Evolutionary conservation across 2,888 invertebrate genomes (phyloP).

Genomic region (Belgica antarctica): DNA sequence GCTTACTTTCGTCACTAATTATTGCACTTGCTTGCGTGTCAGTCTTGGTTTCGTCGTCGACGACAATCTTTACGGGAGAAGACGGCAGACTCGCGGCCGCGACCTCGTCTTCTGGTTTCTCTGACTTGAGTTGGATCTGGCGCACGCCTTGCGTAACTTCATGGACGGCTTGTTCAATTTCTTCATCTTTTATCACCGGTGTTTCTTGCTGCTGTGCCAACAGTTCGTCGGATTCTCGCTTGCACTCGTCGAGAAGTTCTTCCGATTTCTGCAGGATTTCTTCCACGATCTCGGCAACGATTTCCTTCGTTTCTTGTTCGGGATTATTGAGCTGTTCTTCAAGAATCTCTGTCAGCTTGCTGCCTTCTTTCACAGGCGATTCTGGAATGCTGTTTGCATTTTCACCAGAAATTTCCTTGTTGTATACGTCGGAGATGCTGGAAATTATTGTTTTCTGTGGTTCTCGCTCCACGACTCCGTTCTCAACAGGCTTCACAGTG

Average conservation of each 20-base stretch:
- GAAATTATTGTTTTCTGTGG: conserved; percentile 46
- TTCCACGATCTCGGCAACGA: conserved; percentile 58
- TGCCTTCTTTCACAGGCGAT: conserved; percentile 47
- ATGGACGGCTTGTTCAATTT: conserved; percentile 58
- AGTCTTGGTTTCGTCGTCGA: conserved; percentile 38
- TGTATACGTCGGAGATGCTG: conserved; percentile 55
- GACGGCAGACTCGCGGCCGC: conserved; percentile 26
- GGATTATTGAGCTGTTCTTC: conserved; percentile 46
- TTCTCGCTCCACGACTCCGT: conserved; percentile 9
- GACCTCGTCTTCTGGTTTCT: conserved; percentile 50
- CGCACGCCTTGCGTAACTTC: conserved; percentile 58
- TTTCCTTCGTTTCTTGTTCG: conserved; percentile 52
- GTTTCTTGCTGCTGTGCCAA: conserved; percentile 47
- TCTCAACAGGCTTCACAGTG: conserved; percentile 29
- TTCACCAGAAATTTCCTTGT: conserved; percentile 54
- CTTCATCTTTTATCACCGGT: conserved; percentile 58
- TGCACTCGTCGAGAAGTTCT: conserved; percentile 56
- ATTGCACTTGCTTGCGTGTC: conserved; percentile 45
- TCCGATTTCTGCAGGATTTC: conserved; percentile 58
- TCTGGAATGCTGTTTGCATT: background rate
- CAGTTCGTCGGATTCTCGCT: conserved; percentile 47
- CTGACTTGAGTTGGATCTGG: conserved; percentile 51
- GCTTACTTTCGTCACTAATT: conserved; percentile 45
- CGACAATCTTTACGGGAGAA: background rate
- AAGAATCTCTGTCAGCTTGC: conserved; percentile 55